Evolutionary conservation across 2,113 vertebrate genomes (phyloP), one percentile per base, ranked within the genome.

Genomic region (Glaucidium brasilianum): DNA sequence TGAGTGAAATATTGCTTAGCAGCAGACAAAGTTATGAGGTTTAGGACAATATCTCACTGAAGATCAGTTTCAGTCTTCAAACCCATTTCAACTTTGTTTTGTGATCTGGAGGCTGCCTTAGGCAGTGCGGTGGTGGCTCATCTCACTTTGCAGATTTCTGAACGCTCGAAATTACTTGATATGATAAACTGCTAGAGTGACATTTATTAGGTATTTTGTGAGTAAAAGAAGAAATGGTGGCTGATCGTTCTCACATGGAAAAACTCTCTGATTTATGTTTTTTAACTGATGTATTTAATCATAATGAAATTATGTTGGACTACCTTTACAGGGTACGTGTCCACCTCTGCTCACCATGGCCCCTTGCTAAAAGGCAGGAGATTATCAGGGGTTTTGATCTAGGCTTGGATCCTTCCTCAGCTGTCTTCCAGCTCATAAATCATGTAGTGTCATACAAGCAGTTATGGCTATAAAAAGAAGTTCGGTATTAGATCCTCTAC

Each of bases 241-340:
- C n/a, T 69, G 20, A 37, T 91, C 30, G 16, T 73, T 77, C 35
- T 92, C 39, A 21, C 30, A 7, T 23, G 29, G 34, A n/a, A 91
- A 74, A 79, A 49, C 16, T 39, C 15, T 4, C 35, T n/a, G 14
- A 8, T 83, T 68, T 49, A 6, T 7, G 2, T 5, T 78, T 83
- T 85, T 72, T 60, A 50, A 34, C 10, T 25, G 11, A 45, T 9
- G 11, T 62, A 45, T 88, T 83, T 69, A 58, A 69, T 62, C 25
- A 37, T 14, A 45, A 43, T n/a, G 30, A 73, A 83, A 69, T 32
- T 0, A 17, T 29, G 19, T 49, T 77, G 50, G 75, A 20, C 10
- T 4, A 3, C 20, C n/a, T 75, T 26, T 53, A 4, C 15, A 52
- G 18, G 10, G 17, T 9, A 0, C 0, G 0, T 66, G 26, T 20